Base-by-base conservation (phyloP, 2,797 vertebrate species). In the Falco novaeseelandiae region DNA sequence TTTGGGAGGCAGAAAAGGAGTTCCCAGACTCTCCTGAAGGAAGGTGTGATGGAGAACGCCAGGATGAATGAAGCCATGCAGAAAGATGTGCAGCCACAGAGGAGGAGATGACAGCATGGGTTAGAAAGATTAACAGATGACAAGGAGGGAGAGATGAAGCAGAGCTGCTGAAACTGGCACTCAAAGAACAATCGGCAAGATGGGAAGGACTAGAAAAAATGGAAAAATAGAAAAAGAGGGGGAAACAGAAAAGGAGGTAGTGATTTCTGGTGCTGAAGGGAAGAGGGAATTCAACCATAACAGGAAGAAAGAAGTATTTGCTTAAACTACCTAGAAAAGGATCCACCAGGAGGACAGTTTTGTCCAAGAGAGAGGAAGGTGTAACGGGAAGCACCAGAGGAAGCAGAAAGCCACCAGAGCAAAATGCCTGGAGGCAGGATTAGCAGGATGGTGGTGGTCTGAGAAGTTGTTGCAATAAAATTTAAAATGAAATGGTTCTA, bases 91-190 rank as follows among this genome's bases (percentile, higher is more conserved):
- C 14, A 49, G 62, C 1, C 0, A 49, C 2, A 5, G 73, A 84
- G 70, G 38, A 82, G 74, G 34, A 82, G 42, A 80, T 49, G 51
- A 85, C 52, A 77, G 44, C 5, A 26, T 0, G 14, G 30, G 22
- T 91, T 69, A 83, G 83, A 83, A 93, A 83, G 71, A 90, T 27
- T 80, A 92, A 89, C 18, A 73, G 49, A 38, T 38, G 38, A 23
- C 49, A 92, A 57, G 59, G 55, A 87, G 23, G 16, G 4, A 48
- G 77, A 88, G 51, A 82, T 2, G 4, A 94, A 81, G 30, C 30
- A 83, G 40, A 88, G 61, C 36, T 87, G 30, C 46, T 89, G 40
- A 86, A 94, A 83, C 49, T 42, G 18, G 34, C 26, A 80, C 36
- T 81, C 76, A 44, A 59, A 84, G 20, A 84, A 52, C 27, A 79